A percentile compares a stretch with the other conserved stretches of the same genome.
These are phyloP conservation scores for Lucilia sericata DNA, from an alignment of 1,140 invertebrate species.

Conservation along the genomic window DNA sequence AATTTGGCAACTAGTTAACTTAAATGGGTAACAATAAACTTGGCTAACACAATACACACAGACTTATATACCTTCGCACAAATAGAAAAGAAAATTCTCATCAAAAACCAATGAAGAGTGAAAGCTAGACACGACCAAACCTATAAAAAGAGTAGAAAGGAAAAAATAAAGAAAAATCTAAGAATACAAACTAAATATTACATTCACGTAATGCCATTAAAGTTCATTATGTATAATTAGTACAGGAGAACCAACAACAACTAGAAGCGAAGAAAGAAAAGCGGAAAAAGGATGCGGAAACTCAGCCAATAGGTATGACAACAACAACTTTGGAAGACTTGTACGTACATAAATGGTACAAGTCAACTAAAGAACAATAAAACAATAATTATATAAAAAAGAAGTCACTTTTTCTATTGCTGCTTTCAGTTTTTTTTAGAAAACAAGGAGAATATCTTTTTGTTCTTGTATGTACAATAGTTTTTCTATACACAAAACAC, in stretches of 20 bases:
- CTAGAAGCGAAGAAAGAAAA: background rate
- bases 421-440: no score
- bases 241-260: background rate
- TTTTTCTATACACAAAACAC: constrained; percentile 25
- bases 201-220: constrained; percentile 45
- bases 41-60: background rate
- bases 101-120: constrained; percentile 42
- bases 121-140: background rate
- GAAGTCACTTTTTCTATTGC: background rate
- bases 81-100: constrained; percentile 2
- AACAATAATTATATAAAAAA: background rate
- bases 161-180: background rate
- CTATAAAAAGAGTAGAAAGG: background rate
- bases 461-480: background rate
- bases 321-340: background rate
- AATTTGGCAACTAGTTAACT: constrained; percentile 30
- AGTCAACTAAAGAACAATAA: background rate
- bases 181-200: constrained; percentile 14
- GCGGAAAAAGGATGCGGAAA: background rate
- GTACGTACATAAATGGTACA: background rate
- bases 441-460: background rate
- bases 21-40: constrained; percentile 27
- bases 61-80: background rate
- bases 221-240: constrained; percentile 47
- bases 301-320: no score